A percentile compares a stretch with the other conserved stretches of the same genome.
phyloP scores from a whole-genome alignment of 2,113 vertebrate genomes.

The Halcyon malimbica region DNA sequence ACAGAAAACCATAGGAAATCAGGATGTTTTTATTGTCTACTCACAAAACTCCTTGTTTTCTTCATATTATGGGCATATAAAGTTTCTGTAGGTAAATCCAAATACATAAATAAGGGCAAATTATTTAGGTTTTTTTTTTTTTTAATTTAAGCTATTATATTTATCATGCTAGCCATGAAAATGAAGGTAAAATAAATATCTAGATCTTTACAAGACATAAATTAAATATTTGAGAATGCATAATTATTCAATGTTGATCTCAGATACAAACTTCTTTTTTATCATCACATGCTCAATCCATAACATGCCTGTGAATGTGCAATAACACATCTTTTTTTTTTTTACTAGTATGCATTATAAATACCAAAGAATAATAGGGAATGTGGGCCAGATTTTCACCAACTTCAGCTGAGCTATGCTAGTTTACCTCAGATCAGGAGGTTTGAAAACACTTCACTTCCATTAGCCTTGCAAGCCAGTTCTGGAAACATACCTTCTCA shows the following conservation, averaged over 20 bases:
- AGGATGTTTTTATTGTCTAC: neutral
- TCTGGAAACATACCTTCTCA: neutral
- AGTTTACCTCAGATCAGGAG: neutral
- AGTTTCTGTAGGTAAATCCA: neutral
- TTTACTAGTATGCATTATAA: neutral
- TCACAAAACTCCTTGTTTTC: neutral
- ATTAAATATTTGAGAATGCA: neutral
- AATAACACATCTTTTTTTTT: neutral
- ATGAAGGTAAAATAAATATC: neutral
- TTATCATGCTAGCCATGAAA: neutral
- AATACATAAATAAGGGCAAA: neutral
- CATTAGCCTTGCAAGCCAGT: neutral
- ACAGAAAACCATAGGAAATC: neutral
- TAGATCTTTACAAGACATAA: neutral
- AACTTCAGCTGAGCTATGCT: neutral
- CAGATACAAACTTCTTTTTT: neutral
- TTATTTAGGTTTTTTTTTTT: neutral
- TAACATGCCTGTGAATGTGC: neutral
- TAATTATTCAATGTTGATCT: neutral
- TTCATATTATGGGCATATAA: neutral
- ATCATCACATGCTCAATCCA: neutral
- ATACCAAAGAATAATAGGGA: neutral
- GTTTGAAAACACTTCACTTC: neutral
- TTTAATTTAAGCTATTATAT: neutral
- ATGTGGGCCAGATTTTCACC: neutral